Evolutionary conservation across 2,113 vertebrate species (phyloP).

Genomic region (Petromus typicus): DNA sequence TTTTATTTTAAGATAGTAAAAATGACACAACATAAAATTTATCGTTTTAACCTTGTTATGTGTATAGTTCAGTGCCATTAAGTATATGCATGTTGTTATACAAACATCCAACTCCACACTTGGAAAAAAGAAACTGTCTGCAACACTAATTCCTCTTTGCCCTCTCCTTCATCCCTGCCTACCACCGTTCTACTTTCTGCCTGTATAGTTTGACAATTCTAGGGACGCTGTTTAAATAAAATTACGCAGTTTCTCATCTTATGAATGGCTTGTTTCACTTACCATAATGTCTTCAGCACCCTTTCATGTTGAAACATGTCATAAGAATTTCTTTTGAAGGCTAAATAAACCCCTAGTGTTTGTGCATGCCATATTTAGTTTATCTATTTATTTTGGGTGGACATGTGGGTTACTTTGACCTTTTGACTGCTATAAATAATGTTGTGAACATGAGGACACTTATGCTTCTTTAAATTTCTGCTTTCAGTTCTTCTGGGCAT

Average conservation of each 20-base stretch:
- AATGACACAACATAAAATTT: neutral
- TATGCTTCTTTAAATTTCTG: neutral
- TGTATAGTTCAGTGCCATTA: neutral
- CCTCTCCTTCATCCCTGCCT: neutral
- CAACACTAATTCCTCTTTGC: neutral
- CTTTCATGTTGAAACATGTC: neutral
- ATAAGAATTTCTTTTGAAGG: neutral
- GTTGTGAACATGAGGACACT: neutral
- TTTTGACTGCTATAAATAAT: neutral
- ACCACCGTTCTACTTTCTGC: neutral
- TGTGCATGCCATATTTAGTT: neutral
- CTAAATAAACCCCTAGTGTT: neutral
- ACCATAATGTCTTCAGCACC: neutral
- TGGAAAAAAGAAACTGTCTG: neutral
- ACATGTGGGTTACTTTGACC: neutral
- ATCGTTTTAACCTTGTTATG: neutral
- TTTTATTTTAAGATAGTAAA: neutral
- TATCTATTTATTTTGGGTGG: neutral
- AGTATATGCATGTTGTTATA: neutral
- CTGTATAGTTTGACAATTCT: neutral
- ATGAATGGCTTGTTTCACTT: neutral
- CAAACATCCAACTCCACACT: neutral
- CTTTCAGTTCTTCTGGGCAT: neutral
- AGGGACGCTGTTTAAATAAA: neutral
- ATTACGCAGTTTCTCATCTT: neutral